Evolutionary conservation across 2,888 invertebrate species (phyloP).

Genomic region (Pegoplata infirma): DNA sequence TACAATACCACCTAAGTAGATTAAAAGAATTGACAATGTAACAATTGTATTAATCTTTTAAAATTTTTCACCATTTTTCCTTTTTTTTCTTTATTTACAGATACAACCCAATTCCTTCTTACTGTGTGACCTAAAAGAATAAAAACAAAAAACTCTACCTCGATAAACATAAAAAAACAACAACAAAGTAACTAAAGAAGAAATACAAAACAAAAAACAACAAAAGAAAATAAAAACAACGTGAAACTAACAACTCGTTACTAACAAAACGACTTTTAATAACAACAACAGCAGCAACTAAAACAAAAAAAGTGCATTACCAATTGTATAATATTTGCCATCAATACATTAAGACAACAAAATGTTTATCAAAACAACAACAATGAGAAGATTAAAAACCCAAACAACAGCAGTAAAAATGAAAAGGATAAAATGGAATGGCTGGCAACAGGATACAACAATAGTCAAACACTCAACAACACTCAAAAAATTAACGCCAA

Average conservation of each 20-base stretch:
- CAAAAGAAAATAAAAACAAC: too few relatives aligned
- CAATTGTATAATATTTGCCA: constrained; percentile 77
- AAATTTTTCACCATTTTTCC: constrained; percentile 23
- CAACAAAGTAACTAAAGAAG: not conserved
- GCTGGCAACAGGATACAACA: constrained; percentile 33
- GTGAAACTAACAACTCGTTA: not conserved
- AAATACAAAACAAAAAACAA: not conserved
- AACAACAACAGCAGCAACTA: constrained; percentile 28
- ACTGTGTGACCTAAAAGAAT: constrained; percentile 55
- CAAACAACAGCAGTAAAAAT: constrained; percentile 76
- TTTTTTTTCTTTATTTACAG: constrained; percentile 23
- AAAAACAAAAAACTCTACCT: constrained; percentile 36
- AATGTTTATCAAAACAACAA: constrained; percentile 69
- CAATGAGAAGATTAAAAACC: constrained; percentile 70
- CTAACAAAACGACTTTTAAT: constrained; percentile 22
- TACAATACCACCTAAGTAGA: constrained; percentile 27
- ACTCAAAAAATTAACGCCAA: constrained; percentile 10
- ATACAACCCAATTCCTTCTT: constrained; percentile 51
- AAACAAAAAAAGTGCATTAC: constrained; percentile 62
- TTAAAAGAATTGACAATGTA: constrained; percentile 53
- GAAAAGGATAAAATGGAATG: constrained; percentile 67
- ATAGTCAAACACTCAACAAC: constrained; percentile 14
- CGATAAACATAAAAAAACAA: not conserved
- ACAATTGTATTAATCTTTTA: constrained; percentile 45
- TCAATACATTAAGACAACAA: constrained; percentile 73